phyloP scores from a whole-genome alignment of 2,888 invertebrate species.

The Aelia acuminata region DNA sequence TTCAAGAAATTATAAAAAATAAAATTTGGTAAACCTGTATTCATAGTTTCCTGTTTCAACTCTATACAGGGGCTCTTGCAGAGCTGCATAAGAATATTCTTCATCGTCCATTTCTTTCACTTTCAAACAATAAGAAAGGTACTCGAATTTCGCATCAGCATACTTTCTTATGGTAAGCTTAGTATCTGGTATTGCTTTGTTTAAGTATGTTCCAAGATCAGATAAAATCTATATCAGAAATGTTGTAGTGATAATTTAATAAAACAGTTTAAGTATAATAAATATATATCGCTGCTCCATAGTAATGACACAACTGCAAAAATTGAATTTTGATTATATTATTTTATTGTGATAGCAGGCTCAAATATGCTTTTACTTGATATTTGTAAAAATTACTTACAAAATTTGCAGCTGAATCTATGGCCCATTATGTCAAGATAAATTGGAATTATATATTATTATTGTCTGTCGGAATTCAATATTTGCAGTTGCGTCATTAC shows the following conservation, averaged over 20 bases:
- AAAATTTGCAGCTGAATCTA: too few species aligned
- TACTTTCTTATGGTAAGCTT: slow-evolving; percentile 97
- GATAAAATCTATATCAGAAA: slow-evolving; percentile 79
- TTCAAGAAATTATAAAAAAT: neutral
- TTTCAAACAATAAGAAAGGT: slow-evolving; percentile 97
- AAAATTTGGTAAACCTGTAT: slow-evolving; percentile 79
- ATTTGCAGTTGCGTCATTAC: too few species aligned
- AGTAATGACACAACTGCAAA: too few species aligned
- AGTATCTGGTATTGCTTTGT: slow-evolving; percentile 98
- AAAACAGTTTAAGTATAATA: too few species aligned
- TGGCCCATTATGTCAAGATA: too few species aligned
- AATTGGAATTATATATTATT: too few species aligned
- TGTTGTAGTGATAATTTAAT: neutral
- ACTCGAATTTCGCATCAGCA: slow-evolving; percentile 99
- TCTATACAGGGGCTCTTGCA: slow-evolving; percentile 96
- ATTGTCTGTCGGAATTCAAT: too few species aligned
- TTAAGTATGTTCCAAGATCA: slow-evolving; percentile 95
- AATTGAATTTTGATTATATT: too few species aligned
- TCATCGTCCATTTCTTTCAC: slow-evolving; percentile 99
- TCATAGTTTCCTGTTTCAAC: slow-evolving; percentile 99
- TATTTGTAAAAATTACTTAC: too few species aligned
- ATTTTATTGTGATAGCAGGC: too few species aligned
- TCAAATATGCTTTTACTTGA: too few species aligned
- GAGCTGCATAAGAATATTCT: slow-evolving; percentile 90
- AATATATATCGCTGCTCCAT: too few species aligned